Percentiles rank a stretch among this genome's conserved stretches.
Conservation (phyloP, 2,888 invertebrate species). For the Zeuzera pyrina region DNA sequence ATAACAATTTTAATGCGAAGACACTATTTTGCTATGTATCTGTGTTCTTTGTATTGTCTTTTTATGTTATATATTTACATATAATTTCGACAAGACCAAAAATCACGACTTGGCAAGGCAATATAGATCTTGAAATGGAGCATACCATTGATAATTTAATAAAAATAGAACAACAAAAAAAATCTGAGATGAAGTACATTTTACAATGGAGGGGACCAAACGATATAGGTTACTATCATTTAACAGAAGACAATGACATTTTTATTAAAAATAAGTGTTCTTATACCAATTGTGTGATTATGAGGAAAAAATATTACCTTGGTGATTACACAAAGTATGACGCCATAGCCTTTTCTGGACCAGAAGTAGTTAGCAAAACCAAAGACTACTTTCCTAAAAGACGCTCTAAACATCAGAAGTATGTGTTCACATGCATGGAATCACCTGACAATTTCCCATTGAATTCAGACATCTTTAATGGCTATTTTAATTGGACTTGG, state of each 20-base stretch:
- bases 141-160: no score
- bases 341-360: constrained; percentile 35
- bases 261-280: constrained; percentile 33
- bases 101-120: no score
- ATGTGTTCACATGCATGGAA: constrained; percentile 34
- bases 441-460: constrained; percentile 35
- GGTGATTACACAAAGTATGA: constrained; percentile 31
- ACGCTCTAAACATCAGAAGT: constrained; percentile 34
- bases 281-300: constrained; percentile 38
- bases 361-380: constrained; percentile 20
- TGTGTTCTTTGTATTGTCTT: no score
- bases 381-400: constrained; percentile 18
- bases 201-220: constrained; percentile 35
- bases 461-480: constrained; percentile 23
- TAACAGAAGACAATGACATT: constrained; percentile 26
- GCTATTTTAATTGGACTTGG: constrained; percentile 44
- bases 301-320: constrained; percentile 24
- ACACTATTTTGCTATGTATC: no score
- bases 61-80: no score
- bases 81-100: no score
- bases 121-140: no score
- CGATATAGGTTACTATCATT: constrained; percentile 32
- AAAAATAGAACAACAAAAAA: no score
- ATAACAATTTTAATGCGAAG: no score
- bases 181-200: constrained; percentile 21